Evolutionary conservation across 2,888 invertebrate species (phyloP).

Genomic region (Mycogona germanica): DNA sequence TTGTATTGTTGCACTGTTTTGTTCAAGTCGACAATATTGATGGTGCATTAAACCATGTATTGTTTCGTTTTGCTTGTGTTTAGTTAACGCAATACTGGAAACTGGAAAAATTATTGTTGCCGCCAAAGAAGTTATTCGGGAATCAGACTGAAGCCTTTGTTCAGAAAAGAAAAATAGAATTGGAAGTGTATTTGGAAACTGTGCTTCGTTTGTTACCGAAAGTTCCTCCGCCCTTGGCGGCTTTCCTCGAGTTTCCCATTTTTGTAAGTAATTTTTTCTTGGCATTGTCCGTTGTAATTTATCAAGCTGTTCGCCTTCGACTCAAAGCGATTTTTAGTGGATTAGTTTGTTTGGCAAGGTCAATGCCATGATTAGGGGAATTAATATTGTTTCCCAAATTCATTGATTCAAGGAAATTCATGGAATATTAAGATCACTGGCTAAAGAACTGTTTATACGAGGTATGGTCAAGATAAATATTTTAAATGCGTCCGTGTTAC

Average conservation of each 20-base stretch:
- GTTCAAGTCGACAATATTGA: too few relatives aligned
- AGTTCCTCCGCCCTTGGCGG: conserved; percentile 12
- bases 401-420: conserved; percentile 19
- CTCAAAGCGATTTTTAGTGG: too few relatives aligned
- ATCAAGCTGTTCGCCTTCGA: too few relatives aligned
- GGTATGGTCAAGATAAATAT: too few relatives aligned
- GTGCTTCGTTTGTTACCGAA: conserved; percentile 6
- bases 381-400: not conserved
- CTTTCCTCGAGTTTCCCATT: conserved; percentile 18
- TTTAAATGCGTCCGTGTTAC: too few relatives aligned
- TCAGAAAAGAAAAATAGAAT: conserved; percentile 16
- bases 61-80: not conserved
- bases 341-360: too few relatives aligned
- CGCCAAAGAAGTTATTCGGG: conserved; percentile 21
- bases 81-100: conserved; percentile 11
- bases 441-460: conserved; percentile 12
- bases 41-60: not conserved
- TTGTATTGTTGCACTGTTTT: too few relatives aligned
- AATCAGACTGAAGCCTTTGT: conserved; percentile 18
- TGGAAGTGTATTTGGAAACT: conserved; percentile 19
- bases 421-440: conserved; percentile 14
- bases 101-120: conserved; percentile 17
- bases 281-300: not conserved
- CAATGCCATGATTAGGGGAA: not conserved
- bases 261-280: conserved; percentile 14